Evolutionary conservation across 37 sponge, comb jelly and placozoan species (phyloP), one percentile per base, ranked within the genome.

Genomic region (Spongilla lacustris): DNA sequence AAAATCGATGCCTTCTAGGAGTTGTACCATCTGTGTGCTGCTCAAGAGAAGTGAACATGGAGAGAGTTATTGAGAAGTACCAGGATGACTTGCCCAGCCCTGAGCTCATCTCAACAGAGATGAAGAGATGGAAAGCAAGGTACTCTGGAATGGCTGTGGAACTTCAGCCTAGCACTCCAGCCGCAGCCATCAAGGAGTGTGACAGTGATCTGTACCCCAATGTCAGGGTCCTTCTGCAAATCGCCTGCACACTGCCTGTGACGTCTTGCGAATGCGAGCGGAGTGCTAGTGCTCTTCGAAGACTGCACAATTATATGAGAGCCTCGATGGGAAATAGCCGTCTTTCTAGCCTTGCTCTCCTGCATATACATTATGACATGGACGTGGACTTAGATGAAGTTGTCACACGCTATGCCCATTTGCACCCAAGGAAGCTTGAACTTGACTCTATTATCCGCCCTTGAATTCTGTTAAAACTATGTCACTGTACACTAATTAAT

Each of bases 191-290:
- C 67, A 73, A 74, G 25, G 81, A 73, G 5, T 81, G 81, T 73
- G 76, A 87, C 66, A 31, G n/a, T 22, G 83, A 58, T 69, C 21
- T 9, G 31, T 82, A 70, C 26, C 82, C 82, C 24, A 81, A 82
- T 37, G 49, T 80, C 24, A 19, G 26, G 24, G 48, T 31, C 12
- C 74, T 87, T 12, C 73, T 87, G 25, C 81, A 80, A 38, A 41
- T 87, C 24, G 81, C 75, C 33, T 86, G 87, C 50, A 86, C 87
- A 70, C 35, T 85, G 14, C 86, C 86, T 28, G 86, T 86, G 13
- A 86, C 86, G 13, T 86, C 86, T 41, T 86, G 79, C 32, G 88
- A 87, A 75, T 87, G 88, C 29, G 88, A 87, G 50, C 36, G 81
- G 31, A 87, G 82, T 87, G 88, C 88, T 24, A 87, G 88, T 33